Evolutionary conservation across 1,140 invertebrate genomes (phyloP), one percentile per base, ranked within the genome.

Genomic region (Neoseiulus cucumeris): DNA sequence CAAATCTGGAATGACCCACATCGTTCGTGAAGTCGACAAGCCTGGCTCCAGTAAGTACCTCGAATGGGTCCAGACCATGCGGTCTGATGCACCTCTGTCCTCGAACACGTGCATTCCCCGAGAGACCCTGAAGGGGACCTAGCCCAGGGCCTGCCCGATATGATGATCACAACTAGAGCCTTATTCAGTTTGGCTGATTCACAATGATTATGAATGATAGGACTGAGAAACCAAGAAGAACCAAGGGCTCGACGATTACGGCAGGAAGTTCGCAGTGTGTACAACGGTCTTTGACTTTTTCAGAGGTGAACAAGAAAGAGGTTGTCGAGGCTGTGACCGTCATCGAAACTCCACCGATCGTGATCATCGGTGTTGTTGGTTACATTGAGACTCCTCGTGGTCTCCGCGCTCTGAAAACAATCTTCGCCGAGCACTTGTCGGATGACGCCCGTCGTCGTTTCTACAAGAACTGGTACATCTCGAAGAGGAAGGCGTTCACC

Each of bases 401-500:
- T 72, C 80, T 97, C 64, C 82, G 92, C 69, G 86, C 89, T 66
- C 82, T 98, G 67, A 90, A 92, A 68, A 95, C 94, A 64, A 85
- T 99, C 30, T 99, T 91, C 87, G 94, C 96, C 65, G 93, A 98
- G 77, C 96, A 99, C 82, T 81, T 99, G 72, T 89, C 89, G 44
- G 96, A 99, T 79, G 96, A 98, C 74, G 98, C 92, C 76, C 84
- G 89, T 71, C 85, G 96, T 75, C 83, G 96, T 71, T 98, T 98
- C 81, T 99, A 99, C 82, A 99, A 98, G 82, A 98, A 99, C 79
- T 99, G 96, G 96, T 97, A 94, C 80, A 92, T 93, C 79, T 94
- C 89, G 75, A 97, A 98, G 84, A 98, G 98, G 90, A 98, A 97
- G 89, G 96, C 96, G 71, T 99, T 98, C 78, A 92, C 91, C 67